Conservation (phyloP, 2,113 vertebrate species). For the Pholis gunnellus region DNA sequence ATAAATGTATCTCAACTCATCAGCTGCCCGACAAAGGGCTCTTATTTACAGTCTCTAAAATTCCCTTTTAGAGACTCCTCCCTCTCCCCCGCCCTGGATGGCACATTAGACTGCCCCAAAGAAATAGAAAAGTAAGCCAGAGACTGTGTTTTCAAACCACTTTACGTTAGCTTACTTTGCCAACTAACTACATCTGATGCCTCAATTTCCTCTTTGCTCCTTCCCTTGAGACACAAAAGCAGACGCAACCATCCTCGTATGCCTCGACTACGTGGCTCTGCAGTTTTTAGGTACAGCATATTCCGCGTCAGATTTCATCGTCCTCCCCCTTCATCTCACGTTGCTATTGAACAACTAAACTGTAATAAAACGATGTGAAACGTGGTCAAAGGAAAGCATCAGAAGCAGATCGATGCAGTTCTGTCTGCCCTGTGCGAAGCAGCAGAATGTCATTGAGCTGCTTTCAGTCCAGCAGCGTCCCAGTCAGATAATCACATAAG, state of each 20-base stretch:
- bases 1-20: not conserved
- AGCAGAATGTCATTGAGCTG: constrained; percentile 71
- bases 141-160: not conserved
- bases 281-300: constrained; percentile 51
- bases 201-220: not conserved
- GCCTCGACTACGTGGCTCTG: constrained; percentile 30
- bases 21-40: not conserved
- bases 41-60: not conserved
- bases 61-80: not conserved
- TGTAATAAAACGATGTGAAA: constrained; percentile 65
- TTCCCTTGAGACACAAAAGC: constrained; percentile 25
- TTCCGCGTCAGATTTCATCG: constrained; percentile 49
- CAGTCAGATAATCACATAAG: constrained; percentile 69
- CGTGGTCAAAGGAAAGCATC: constrained; percentile 50
- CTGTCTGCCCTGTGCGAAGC: constrained; percentile 49
- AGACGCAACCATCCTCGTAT: constrained; percentile 23
- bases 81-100: not conserved
- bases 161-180: not conserved
- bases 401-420: constrained; percentile 69
- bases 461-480: constrained; percentile 61
- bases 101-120: not conserved
- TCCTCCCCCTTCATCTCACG: constrained; percentile 41
- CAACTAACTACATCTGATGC: not conserved
- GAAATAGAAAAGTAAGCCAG: not conserved
- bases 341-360: constrained; percentile 61